These are phyloP conservation scores for Anolis apletophallus DNA, from an alignment of 2,797 vertebrate species.

Conservation along the genomic window DNA sequence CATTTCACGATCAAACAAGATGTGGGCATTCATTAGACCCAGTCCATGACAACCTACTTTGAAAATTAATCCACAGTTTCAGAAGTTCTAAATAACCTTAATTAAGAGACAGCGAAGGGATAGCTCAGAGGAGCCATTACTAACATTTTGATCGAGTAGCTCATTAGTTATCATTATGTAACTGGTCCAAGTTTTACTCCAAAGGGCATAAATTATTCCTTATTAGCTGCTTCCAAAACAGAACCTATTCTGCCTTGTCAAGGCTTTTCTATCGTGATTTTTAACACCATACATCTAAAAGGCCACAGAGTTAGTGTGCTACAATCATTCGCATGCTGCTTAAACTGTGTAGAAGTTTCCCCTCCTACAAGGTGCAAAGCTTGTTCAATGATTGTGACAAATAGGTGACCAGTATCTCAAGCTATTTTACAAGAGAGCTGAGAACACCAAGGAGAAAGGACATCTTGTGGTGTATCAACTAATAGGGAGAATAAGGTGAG, in stretches of 20 bases:
- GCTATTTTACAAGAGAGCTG: not conserved
- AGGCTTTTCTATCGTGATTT: not conserved
- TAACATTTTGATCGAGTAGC: slow-evolving; percentile 11
- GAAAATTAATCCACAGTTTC: not conserved
- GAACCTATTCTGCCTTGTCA: not conserved
- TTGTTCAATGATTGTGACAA: not conserved
- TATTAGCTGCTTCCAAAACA: slow-evolving; percentile 3
- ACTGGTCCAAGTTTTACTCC: slow-evolving; percentile 12
- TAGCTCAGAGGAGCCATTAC: not conserved
- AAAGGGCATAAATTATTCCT: slow-evolving; percentile 21
- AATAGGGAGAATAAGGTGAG: too few species aligned
- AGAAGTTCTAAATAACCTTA: slow-evolving; percentile 15
- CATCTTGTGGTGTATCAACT: too few species aligned
- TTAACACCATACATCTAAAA: not conserved
- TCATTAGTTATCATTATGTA: slow-evolving; percentile 46
- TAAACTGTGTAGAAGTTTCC: too few species aligned
- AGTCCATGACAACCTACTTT: not conserved
- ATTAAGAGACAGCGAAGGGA: slow-evolving; percentile 20
- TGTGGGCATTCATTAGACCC: not conserved
- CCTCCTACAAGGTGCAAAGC: not conserved
- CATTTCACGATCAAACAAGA: slow-evolving; percentile 2
- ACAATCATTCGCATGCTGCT: not conserved
- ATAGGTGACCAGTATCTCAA: too few species aligned
- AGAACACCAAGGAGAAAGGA: not conserved
- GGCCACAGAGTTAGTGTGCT: not conserved